These are phyloP conservation scores for Caerostris extrusa DNA, from an alignment of 1,140 invertebrate species.

Conservation along the genomic window DNA sequence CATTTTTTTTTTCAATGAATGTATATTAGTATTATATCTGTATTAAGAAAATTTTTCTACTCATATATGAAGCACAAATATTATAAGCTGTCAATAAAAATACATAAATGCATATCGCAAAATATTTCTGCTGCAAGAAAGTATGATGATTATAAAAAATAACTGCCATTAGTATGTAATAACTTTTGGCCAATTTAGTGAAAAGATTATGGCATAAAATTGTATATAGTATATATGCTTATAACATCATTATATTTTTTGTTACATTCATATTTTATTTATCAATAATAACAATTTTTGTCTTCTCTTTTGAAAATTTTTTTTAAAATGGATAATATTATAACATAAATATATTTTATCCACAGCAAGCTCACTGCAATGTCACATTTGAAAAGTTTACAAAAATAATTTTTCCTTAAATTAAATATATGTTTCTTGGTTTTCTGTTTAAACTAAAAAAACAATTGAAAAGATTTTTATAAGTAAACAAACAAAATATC, in stretches of 20 bases:
- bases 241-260: not conserved
- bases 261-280: not conserved
- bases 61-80: slow-evolving; percentile 47
- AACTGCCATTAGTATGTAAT: not conserved
- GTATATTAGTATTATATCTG: slow-evolving; percentile 26
- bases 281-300: no score
- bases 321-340: not conserved
- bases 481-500: not conserved
- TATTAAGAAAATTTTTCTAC: slow-evolving; percentile 29
- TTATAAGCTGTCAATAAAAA: not conserved
- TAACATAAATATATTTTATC: not conserved
- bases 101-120: slow-evolving; percentile 29
- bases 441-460: not conserved
- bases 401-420: not conserved
- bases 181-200: not conserved
- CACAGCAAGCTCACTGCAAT: not conserved
- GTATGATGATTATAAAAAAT: not conserved
- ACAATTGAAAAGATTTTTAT: no score
- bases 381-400: not conserved
- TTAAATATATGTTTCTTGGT: not conserved
- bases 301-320: not conserved
- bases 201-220: not conserved
- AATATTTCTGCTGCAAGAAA: not conserved
- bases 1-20: slow-evolving; percentile 33
- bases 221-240: not conserved